These are phyloP conservation scores for Ostrea edulis DNA, from an alignment of 1,140 invertebrate species.

Conservation along the genomic window DNA sequence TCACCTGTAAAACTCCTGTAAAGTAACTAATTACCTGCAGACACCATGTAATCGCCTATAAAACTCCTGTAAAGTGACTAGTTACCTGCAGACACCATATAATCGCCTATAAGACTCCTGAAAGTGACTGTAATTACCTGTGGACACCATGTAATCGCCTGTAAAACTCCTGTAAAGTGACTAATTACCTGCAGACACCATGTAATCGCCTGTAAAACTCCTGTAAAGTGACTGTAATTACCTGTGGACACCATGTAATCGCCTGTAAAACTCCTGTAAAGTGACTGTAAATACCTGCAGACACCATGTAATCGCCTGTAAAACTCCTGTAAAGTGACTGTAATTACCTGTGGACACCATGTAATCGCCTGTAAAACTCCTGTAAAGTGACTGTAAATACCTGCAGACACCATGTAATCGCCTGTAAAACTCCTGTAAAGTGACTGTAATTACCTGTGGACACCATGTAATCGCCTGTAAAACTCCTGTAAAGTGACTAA, in stretches of 20 bases:
- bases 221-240: not conserved
- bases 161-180: not conserved
- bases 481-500: not conserved
- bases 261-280: too few relatives aligned
- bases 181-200: not conserved
- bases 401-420: too few relatives aligned
- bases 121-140: not conserved
- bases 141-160: too few relatives aligned
- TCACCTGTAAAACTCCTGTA: not conserved
- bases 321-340: not conserved
- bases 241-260: too few relatives aligned
- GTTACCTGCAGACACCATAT: not conserved
- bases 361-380: too few relatives aligned
- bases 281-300: not conserved
- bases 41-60: too few relatives aligned
- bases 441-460: not conserved
- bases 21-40: not conserved
- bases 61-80: not conserved
- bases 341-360: conserved; percentile 23
- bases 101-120: not conserved
- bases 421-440: not conserved
- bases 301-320: too few relatives aligned
- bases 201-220: not conserved
- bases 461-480: too few relatives aligned
- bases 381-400: not conserved